Conservation (phyloP, 37 sponge, comb jelly and placozoan genomes). For the Trichoplax adhaerens region DNA sequence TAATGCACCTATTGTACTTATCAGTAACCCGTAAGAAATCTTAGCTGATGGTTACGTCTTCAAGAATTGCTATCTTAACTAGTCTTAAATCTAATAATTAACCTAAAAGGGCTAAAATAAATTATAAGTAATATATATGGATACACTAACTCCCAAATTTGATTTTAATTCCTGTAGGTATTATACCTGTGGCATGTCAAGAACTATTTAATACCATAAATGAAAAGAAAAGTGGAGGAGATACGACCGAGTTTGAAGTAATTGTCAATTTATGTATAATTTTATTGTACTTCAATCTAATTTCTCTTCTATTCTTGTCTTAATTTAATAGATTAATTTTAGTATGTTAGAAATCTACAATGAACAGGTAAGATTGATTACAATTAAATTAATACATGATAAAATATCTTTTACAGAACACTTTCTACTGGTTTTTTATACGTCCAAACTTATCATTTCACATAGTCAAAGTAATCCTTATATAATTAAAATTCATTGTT, state of each 20-base stretch:
- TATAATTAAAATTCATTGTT: too few species aligned
- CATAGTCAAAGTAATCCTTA: too few species aligned
- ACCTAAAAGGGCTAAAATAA: neutral
- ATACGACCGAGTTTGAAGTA: slow-evolving; percentile 31
- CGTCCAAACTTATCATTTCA: too few species aligned
- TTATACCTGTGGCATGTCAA: slow-evolving; percentile 62
- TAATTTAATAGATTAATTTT: neutral
- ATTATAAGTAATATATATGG: neutral
- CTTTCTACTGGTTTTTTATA: neutral
- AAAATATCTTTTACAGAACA: neutral
- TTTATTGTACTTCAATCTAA: too few species aligned
- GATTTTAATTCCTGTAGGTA: slow-evolving; percentile 14
- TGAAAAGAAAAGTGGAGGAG: slow-evolving; percentile 12
- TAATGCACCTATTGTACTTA: neutral
- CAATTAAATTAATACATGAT: neutral
- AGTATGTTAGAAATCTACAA: slow-evolving; percentile 71
- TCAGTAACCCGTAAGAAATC: too few species aligned
- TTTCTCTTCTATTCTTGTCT: too few species aligned
- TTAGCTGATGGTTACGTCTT: too few species aligned
- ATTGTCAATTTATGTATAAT: neutral
- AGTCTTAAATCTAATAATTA: neutral
- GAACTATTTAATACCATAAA: slow-evolving; percentile 33
- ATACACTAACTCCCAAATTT: neutral
- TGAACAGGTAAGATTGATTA: slow-evolving; percentile 23
- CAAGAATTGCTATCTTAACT: too few species aligned